A percentile compares a stretch with the other conserved stretches of the same genome.
Evolutionary conservation across 2,113 vertebrate genomes (phyloP).

Genomic region (Cochlearius cochlearius): DNA sequence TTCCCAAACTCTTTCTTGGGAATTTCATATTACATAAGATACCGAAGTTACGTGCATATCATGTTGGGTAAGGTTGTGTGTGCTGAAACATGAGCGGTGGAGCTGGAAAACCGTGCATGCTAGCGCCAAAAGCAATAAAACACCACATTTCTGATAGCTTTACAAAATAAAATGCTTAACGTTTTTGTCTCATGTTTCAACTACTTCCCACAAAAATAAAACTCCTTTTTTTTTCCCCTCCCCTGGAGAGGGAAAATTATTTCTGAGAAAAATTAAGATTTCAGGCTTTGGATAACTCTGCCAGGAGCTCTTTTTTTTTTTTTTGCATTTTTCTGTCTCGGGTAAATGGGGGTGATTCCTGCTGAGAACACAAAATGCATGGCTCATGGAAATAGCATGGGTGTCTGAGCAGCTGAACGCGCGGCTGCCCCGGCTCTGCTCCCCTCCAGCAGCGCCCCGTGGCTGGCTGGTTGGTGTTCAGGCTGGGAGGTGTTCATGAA

Average conservation of each 20-base stretch:
- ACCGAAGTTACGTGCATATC: background rate
- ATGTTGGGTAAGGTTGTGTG: background rate
- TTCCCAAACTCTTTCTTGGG: background rate
- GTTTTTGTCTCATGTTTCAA: background rate
- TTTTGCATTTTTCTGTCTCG: background rate
- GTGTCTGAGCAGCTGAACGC: background rate
- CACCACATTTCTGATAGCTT: background rate
- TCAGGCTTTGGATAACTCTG: background rate
- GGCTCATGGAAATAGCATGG: background rate
- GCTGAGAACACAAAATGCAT: background rate
- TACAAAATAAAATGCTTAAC: background rate
- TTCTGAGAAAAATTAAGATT: background rate
- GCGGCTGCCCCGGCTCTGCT: accelerated
- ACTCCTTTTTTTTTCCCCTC: background rate
- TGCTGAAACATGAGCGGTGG: background rate
- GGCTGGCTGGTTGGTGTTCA: background rate
- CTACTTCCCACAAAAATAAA: background rate
- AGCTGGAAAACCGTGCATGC: background rate
- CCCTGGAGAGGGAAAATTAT: background rate
- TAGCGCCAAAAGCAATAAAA: background rate
- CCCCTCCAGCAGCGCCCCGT: background rate
- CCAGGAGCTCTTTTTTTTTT: background rate
- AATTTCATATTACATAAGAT: background rate
- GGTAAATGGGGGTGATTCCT: background rate
- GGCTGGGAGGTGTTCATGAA: background rate